These are phyloP conservation scores for Alosa sapidissima DNA, from an alignment of 2,797 vertebrate genomes.

Conservation along the genomic window DNA sequence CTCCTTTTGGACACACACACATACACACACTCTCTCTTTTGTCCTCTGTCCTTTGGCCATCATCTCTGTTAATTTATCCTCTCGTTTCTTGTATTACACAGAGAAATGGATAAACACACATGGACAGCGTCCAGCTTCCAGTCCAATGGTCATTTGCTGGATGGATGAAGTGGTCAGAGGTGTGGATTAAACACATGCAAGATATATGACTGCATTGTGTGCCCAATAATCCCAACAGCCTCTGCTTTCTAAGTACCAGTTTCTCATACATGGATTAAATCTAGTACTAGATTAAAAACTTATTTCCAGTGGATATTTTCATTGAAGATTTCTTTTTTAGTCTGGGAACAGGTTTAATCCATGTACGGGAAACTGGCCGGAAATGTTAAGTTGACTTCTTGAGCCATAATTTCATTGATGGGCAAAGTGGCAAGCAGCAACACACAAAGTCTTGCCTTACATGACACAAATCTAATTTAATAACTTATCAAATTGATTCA, in stretches of 20 bases:
- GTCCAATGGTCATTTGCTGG: not conserved
- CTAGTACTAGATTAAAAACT: too few relatives aligned
- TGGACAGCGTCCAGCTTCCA: not conserved
- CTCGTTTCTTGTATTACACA: not conserved
- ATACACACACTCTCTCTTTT: not conserved
- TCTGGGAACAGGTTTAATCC: too few relatives aligned
- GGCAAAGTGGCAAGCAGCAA: too few relatives aligned
- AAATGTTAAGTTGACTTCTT: not conserved
- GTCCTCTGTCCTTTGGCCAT: not conserved
- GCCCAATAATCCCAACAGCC: too few relatives aligned
- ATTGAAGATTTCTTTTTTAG: too few relatives aligned
- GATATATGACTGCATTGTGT: not conserved
- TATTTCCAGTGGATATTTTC: too few relatives aligned
- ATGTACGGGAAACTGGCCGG: too few relatives aligned
- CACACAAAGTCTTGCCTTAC: too few relatives aligned
- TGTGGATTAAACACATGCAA: not conserved
- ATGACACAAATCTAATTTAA: too few relatives aligned
- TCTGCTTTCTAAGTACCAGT: too few relatives aligned
- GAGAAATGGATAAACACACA: not conserved
- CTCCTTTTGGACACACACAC: not conserved
- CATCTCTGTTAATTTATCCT: not conserved
- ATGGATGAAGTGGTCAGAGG: not conserved
- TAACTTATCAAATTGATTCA: too few relatives aligned
- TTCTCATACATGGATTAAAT: not conserved
- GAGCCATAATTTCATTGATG: too few relatives aligned